Evolutionary conservation across 2,888 invertebrate species (phyloP), one percentile per base, ranked within the genome.

Genomic region (Epinotia brunnichana): DNA sequence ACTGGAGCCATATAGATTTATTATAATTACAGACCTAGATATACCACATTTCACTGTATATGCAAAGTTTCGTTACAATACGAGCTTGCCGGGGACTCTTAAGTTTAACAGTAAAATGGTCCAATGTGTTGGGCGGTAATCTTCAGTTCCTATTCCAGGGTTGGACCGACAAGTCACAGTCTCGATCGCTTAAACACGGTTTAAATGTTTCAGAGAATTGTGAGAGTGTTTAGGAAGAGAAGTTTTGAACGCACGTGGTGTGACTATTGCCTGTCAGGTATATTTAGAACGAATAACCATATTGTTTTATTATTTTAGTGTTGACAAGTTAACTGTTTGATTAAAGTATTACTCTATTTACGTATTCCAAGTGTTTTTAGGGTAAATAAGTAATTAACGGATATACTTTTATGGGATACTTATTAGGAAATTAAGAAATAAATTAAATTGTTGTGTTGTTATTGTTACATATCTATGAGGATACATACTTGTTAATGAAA

Each of bases 171-270:
- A 19, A 44, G 24, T 69, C 57, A n/a, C n/a, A 51, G 67, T 66
- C 81, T 80, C 75, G 77, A 78, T 75, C 77, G 76, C 80, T 85
- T 83, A 78, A 74, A 81, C 75, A 75, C 39, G 69, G 75, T 85
- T 85, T 85, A 87, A 90, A 84, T 92, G 91, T 87, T 86, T 82
- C 82, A 85, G 80, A 91, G 86, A 79, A 79, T 87, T 64, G 81
- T 81, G 68, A 76, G 87, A 60, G 84, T 91, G 57, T 90, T 87
- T 78, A 83, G 85, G 74, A 85, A 86, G 78, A 83, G 85, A 71
- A 85, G 87, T 15, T 81, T 88, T 64, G 90, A 89, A 75, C 83
- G 87, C 74, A 83, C 79, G 60, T 85, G 82, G 78, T 79, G 81
- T 70, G 78, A 84, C 69, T 83, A 82, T 74, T 77, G 77, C 57